These are phyloP conservation scores for Stigmatopora nigra DNA, from an alignment of 2,113 vertebrate genomes.

Conservation along the genomic window DNA sequence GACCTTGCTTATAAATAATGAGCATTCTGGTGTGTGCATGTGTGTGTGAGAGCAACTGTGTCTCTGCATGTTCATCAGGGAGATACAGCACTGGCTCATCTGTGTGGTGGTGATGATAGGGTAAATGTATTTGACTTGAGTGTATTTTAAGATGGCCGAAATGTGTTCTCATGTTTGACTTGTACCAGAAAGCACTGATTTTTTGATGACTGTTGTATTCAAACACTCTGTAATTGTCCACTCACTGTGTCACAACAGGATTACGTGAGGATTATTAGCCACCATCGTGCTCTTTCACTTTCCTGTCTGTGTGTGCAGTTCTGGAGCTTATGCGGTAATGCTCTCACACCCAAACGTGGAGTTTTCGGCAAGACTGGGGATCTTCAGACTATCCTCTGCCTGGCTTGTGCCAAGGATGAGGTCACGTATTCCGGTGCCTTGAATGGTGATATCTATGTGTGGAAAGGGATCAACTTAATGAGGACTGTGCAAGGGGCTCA, in stretches of 20 bases:
- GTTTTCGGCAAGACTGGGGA: constrained; percentile 97
- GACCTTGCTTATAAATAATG: constrained; percentile 63
- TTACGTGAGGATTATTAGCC: constrained; percentile 54
- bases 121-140: constrained; percentile 36
- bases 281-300: constrained; percentile 26
- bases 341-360: constrained; percentile 90
- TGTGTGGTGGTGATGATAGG: background rate
- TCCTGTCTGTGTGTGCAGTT: constrained; percentile 76
- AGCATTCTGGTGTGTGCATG: constrained; percentile 17
- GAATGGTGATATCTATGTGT: constrained; percentile 95
- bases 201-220: constrained; percentile 14
- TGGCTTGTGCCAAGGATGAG: constrained; percentile 92
- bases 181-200: constrained; percentile 22
- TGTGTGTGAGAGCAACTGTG: constrained; percentile 19
- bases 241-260: constrained; percentile 43
- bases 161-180: background rate
- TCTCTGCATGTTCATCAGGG: constrained; percentile 61
- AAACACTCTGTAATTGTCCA: constrained; percentile 43
- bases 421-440: constrained; percentile 95
- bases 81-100: constrained; percentile 31
- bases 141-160: constrained; percentile 23
- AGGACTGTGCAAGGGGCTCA: constrained; percentile 94
- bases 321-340: constrained; percentile 97
- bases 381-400: constrained; percentile 96
- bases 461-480: constrained; percentile 92